Evolutionary conservation across 2,113 vertebrate genomes (phyloP).

Genomic region (Halichoeres trimaculatus): DNA sequence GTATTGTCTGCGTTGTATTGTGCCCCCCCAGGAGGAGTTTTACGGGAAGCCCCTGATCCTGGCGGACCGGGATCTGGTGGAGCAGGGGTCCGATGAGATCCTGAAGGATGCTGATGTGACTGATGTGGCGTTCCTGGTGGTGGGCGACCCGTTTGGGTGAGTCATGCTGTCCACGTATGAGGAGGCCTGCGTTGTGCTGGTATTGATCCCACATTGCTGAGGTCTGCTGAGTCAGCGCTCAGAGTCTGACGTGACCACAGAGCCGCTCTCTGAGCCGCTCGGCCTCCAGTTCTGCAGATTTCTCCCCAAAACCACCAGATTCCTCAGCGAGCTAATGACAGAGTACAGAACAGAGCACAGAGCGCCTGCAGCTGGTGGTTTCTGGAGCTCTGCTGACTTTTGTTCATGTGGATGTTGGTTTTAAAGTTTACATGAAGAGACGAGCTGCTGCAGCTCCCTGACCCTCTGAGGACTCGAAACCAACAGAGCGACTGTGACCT

Average conservation of each 20-base stretch:
- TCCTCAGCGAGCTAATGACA: conserved; percentile 50
- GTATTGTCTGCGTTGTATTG: neutral
- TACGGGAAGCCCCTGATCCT: conserved; percentile 93
- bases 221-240: conserved; percentile 23
- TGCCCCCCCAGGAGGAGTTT: conserved; percentile 89
- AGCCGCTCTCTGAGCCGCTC: conserved; percentile 26
- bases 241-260: conserved; percentile 28
- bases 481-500: neutral
- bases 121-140: conserved; percentile 95
- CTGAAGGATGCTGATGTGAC: conserved; percentile 87
- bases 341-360: no score
- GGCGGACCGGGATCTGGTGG: conserved; percentile 94
- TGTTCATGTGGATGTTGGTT: neutral
- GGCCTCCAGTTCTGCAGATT: conserved; percentile 26
- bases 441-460: neutral
- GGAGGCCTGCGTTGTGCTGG: neutral
- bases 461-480: neutral
- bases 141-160: conserved; percentile 99
- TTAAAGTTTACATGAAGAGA: conserved; percentile 20
- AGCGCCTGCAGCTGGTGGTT: neutral
- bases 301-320: conserved; percentile 45
- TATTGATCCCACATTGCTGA: conserved; percentile 19
- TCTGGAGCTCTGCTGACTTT: neutral
- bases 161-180: conserved; percentile 39
- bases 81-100: conserved; percentile 92